These are phyloP conservation scores for Sylvilagus floridanus DNA, from an alignment of 2,797 vertebrate species.

Conservation along the genomic window DNA sequence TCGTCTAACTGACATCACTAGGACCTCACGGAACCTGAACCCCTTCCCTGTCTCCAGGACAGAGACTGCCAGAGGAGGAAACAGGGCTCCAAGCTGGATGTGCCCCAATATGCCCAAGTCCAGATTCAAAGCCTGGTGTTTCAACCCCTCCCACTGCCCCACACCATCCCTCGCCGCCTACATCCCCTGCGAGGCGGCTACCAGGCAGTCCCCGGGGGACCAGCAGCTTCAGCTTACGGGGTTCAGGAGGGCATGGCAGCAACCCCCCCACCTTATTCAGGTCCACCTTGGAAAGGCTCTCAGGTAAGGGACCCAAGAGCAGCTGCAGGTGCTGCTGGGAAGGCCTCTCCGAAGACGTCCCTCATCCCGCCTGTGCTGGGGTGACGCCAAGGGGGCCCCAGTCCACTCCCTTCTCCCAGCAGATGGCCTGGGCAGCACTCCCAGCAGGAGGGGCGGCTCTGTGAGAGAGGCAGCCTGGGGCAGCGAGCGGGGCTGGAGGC, in stretches of 20 bases:
- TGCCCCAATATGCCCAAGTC: neutral
- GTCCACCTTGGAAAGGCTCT: neutral
- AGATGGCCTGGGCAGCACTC: slow-evolving; percentile 54
- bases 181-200: neutral
- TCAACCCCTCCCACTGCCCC: neutral
- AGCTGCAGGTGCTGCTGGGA: neutral
- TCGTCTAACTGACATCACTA: neutral
- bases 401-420: too few relatives aligned
- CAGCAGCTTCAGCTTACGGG: neutral
- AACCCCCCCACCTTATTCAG: neutral
- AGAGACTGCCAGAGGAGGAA: neutral
- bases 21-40: neutral
- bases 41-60: neutral
- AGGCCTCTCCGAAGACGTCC: neutral
- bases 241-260: neutral
- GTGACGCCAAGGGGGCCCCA: neutral
- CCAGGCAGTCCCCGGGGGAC: neutral
- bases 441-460: slow-evolving; percentile 66
- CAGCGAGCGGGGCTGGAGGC: slow-evolving; percentile 67
- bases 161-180: neutral
- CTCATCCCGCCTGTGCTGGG: too few relatives aligned
- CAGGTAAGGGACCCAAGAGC: neutral
- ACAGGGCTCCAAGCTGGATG: neutral
- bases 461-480: slow-evolving; percentile 45
- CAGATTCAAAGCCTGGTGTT: neutral